Conservation (phyloP, 1,140 invertebrate genomes). For the Trachelipus rathkii region DNA sequence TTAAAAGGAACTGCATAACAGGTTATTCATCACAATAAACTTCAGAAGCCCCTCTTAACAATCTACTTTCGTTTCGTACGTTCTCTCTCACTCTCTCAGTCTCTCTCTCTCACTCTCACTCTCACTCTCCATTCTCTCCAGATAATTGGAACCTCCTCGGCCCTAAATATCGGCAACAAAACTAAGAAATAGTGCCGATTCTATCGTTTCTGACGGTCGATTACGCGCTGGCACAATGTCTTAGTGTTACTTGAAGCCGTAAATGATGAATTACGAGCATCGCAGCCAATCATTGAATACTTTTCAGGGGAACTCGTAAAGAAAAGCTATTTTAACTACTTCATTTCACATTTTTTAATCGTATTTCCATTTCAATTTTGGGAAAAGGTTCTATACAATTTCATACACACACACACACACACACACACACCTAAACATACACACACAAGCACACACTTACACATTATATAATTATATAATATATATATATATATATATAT, state of each 20-base stretch:
- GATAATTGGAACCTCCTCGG: background rate
- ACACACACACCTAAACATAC: too few relatives aligned
- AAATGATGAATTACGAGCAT: background rate
- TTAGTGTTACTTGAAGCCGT: background rate
- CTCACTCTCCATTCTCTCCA: background rate
- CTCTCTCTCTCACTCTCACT: too few relatives aligned
- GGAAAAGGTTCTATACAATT: too few relatives aligned
- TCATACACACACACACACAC: too few relatives aligned
- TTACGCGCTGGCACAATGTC: background rate
- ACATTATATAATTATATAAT: too few relatives aligned
- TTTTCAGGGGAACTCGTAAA: background rate
- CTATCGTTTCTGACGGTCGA: background rate
- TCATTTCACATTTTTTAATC: background rate
- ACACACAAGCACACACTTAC: too few relatives aligned
- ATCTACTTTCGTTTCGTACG: background rate
- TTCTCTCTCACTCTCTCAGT: too few relatives aligned
- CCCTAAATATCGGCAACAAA: slow-evolving; percentile 8
- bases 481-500: too few relatives aligned
- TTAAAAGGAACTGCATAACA: background rate
- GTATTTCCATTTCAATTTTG: background rate
- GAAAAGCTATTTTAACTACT: background rate
- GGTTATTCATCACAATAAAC: slow-evolving; percentile 4
- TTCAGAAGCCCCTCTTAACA: slow-evolving; percentile 1
- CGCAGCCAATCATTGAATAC: slow-evolving; percentile 5
- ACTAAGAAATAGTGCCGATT: slow-evolving; percentile 6